Conservation (phyloP, 2,888 invertebrate genomes). For the Pheosia tremula region DNA sequence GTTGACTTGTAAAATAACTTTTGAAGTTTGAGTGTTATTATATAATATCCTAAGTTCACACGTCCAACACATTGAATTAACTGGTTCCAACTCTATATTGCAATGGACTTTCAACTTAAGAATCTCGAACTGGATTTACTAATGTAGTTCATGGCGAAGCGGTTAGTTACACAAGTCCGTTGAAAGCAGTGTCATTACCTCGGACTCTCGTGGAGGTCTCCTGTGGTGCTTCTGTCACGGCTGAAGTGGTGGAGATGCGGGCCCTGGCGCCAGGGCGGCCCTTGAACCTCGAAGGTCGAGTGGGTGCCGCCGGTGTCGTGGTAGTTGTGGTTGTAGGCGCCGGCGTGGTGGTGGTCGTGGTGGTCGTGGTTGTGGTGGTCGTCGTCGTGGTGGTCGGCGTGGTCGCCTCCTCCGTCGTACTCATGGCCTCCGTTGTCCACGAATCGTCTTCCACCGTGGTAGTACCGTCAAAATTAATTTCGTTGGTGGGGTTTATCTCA, state of each 20-base stretch:
- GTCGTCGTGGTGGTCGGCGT: constrained; percentile 84
- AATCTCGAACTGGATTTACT: constrained; percentile 34
- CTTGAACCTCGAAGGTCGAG: constrained; percentile 77
- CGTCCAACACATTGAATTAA: not conserved
- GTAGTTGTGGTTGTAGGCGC: constrained; percentile 79
- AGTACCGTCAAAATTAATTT: constrained; percentile 63
- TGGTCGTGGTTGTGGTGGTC: constrained; percentile 84
- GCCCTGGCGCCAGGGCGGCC: constrained; percentile 71
- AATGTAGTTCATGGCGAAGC: constrained; percentile 40
- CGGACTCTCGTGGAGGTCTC: constrained; percentile 78
- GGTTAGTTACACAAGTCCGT: constrained; percentile 25
- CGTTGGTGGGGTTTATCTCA: constrained; percentile 73
- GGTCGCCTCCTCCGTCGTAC: constrained; percentile 77
- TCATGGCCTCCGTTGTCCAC: constrained; percentile 75
- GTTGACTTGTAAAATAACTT: too few species aligned
- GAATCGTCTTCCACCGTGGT: constrained; percentile 66
- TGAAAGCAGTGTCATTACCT: constrained; percentile 58
- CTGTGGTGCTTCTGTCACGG: constrained; percentile 71
- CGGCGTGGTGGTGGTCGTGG: constrained; percentile 77
- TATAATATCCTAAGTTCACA: not conserved
- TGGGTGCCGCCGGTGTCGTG: constrained; percentile 68
- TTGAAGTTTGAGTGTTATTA: too few species aligned
- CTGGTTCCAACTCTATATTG: constrained; percentile 18
- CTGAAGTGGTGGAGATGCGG: constrained; percentile 72
- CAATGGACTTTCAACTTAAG: constrained; percentile 30